phyloP scores from a whole-genome alignment of 2,888 invertebrate species.

The Oxyteleia sp. region DNA sequence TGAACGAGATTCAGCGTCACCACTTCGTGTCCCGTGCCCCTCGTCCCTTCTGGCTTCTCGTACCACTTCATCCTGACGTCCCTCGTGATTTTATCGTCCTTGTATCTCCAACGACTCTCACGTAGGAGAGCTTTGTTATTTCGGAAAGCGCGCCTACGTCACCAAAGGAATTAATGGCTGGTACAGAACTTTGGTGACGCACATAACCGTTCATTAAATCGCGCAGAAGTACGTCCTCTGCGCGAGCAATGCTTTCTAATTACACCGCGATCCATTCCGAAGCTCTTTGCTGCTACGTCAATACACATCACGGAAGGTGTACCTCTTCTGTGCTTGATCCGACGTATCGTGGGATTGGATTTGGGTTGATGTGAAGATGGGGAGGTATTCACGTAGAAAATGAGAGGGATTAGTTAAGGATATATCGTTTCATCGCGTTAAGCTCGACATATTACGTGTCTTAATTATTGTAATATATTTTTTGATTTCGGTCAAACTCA shows the following conservation, averaged over 20 bases:
- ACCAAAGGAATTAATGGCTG: slow-evolving; percentile 82
- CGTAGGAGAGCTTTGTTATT: slow-evolving; percentile 85
- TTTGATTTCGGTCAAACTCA: no score
- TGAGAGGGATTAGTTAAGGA: no score
- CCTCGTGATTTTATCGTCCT: slow-evolving; percentile 85
- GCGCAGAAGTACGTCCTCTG: slow-evolving; percentile 74
- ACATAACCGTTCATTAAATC: slow-evolving; percentile 77
- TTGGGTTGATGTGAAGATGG: no score
- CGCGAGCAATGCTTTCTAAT: slow-evolving; percentile 76
- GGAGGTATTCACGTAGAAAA: no score
- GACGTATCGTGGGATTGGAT: no score
- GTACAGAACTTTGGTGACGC: slow-evolving; percentile 62
- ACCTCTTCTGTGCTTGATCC: no score
- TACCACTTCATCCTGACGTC: slow-evolving; percentile 67
- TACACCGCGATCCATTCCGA: slow-evolving; percentile 62
- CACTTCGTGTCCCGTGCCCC: slow-evolving; percentile 48
- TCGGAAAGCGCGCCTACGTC: slow-evolving; percentile 79
- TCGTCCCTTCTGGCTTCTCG: slow-evolving; percentile 15
- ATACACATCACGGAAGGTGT: no score
- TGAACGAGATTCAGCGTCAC: slow-evolving; percentile 73
- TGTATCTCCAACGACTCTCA: slow-evolving; percentile 84
- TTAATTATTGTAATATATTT: no score
- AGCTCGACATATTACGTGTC: no score
- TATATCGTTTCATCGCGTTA: no score
- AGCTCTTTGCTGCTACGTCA: slow-evolving; percentile 3